A percentile compares a stretch with the other conserved stretches of the same genome.
These are phyloP conservation scores for Tolypeutes matacus DNA, from an alignment of 2,797 vertebrate species.

Conservation along the genomic window DNA sequence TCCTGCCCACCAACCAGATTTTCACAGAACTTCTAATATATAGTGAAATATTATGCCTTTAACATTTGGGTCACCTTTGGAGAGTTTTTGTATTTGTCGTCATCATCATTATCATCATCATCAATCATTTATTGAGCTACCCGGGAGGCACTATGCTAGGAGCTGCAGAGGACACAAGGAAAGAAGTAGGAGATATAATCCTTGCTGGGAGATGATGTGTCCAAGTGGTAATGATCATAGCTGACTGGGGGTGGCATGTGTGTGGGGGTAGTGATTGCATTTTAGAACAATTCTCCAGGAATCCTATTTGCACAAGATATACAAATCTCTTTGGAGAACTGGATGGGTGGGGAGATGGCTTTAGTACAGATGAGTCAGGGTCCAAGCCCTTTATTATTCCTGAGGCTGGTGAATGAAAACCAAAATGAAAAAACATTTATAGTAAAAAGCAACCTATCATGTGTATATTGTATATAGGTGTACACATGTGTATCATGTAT, in stretches of 20 bases:
- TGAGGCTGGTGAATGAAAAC: slow-evolving; percentile 5
- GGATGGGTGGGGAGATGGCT: not conserved
- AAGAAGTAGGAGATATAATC: not conserved
- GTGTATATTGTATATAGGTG: not conserved
- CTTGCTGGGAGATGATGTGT: not conserved
- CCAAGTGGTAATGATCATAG: not conserved
- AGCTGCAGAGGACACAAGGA: not conserved
- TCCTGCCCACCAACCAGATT: not conserved
- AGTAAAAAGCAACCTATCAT: not conserved
- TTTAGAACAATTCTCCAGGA: not conserved
- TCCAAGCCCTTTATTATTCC: slow-evolving; percentile 1
- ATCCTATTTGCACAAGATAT: not conserved
- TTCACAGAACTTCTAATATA: not conserved
- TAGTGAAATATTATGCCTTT: slow-evolving; percentile 17
- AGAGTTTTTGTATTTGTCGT: not conserved
- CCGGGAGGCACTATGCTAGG: not conserved
- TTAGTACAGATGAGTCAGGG: not conserved
- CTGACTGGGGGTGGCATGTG: not conserved
- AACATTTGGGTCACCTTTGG: not conserved
- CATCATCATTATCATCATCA: not conserved
- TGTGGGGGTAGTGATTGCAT: not conserved
- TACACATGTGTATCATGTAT: too few species aligned
- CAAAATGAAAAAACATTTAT: not conserved
- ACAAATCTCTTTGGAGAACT: not conserved
- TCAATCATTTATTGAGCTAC: not conserved